phyloP scores from a whole-genome alignment of 2,888 invertebrate species.

The Panorpa germanica region DNA sequence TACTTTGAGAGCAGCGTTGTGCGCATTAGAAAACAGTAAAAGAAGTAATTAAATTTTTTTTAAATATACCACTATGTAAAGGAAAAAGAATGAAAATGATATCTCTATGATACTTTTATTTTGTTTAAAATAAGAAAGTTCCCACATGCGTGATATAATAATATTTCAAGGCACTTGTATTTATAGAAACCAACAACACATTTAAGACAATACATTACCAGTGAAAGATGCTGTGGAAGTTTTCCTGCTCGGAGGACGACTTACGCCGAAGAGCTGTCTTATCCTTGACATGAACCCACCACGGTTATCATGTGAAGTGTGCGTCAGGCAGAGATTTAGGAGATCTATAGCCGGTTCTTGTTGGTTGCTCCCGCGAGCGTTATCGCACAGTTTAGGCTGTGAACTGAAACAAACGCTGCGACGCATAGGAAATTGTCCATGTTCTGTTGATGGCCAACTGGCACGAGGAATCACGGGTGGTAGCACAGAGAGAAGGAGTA shows the following conservation, averaged over 20 bases:
- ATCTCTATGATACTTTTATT: no score
- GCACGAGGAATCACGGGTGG: slow-evolving; percentile 59
- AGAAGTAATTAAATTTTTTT: no score
- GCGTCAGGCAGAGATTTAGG: slow-evolving; percentile 33
- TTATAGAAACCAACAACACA: no score
- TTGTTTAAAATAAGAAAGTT: no score
- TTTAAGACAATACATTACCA: no score
- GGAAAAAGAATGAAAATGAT: no score
- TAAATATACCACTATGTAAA: no score
- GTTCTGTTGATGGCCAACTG: slow-evolving; percentile 58
- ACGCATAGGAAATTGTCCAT: slow-evolving; percentile 32
- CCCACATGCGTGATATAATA: no score
- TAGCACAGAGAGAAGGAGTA: slow-evolving; percentile 48
- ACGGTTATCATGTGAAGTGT: slow-evolving; percentile 31
- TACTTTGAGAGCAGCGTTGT: no score
- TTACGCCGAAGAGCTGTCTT: slow-evolving; percentile 37
- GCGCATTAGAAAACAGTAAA: no score
- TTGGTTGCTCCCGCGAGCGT: slow-evolving; percentile 20
- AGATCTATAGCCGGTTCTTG: slow-evolving; percentile 37
- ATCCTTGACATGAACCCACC: slow-evolving; percentile 32
- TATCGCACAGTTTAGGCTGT: slow-evolving; percentile 39
- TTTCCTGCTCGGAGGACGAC: slow-evolving; percentile 44
- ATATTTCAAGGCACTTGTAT: no score
- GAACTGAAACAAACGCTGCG: slow-evolving; percentile 45
- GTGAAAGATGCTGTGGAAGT: slow-evolving; percentile 44